Conservation (phyloP, 2,113 vertebrate genomes). For the Actenoides hombroni region DNA sequence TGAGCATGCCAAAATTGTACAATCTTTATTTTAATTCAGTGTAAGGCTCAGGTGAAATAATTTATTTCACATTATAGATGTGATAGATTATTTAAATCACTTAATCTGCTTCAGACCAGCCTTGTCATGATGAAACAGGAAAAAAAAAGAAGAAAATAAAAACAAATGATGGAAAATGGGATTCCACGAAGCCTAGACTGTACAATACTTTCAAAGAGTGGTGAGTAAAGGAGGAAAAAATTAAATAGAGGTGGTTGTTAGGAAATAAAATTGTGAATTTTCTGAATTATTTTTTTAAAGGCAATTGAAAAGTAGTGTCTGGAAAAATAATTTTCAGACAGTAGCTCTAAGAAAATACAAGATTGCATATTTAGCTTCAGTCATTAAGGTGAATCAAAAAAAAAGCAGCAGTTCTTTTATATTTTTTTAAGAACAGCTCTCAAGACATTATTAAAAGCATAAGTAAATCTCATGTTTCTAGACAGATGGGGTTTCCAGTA, state of each 20-base stretch:
- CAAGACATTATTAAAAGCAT: background rate
- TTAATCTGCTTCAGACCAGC: background rate
- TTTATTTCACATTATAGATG: background rate
- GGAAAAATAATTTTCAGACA: background rate
- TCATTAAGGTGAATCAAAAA: background rate
- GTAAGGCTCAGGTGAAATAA: background rate
- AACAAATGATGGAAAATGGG: fast-evolving
- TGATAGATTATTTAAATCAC: background rate
- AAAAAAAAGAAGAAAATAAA: background rate
- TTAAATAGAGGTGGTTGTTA: background rate
- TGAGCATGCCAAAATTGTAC: background rate
- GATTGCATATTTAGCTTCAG: background rate
- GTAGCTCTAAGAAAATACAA: background rate
- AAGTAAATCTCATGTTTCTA: background rate
- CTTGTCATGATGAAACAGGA: background rate
- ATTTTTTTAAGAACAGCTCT: background rate
- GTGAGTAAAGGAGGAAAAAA: background rate
- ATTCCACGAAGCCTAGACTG: background rate
- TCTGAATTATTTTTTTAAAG: background rate
- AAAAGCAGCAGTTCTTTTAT: background rate
- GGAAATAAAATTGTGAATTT: background rate
- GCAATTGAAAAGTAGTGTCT: background rate
- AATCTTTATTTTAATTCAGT: background rate
- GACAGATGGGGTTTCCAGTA: background rate
- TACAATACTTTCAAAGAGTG: background rate